Evolutionary conservation across 2,113 vertebrate species (phyloP), one percentile per base, ranked within the genome.

Genomic region (Pholis gunnellus): DNA sequence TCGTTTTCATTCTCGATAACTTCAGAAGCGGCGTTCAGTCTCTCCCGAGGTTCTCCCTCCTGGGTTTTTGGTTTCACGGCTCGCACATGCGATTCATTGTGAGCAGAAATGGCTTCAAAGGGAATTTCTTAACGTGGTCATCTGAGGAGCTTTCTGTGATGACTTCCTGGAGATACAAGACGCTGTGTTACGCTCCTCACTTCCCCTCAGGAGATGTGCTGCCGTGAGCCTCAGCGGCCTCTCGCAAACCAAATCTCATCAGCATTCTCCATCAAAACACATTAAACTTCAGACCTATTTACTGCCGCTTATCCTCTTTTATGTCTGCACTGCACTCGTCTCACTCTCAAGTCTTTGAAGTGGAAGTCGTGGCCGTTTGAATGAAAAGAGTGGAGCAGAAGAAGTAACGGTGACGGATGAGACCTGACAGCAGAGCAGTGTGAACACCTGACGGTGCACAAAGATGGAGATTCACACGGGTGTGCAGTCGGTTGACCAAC

Each of bases 91-190:
- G 34, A 20, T 27, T 89, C 52, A 78, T 64, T 83, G 73, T 66
- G 72, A 85, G 77, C 66, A 65, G 29, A 38, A 78, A 70, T 31
- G 29, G 20, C 85, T 92, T 91, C 86, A 93, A 83, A 94, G 50
- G 67, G 91, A 93, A 92, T 91, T 48, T 79, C 31, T 80, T 42
- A 87, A 57, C 50, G 6, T 48, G 90, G 88, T 78, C 82, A 86
- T 88, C 77, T 29, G 61, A 87, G 82, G 72, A 83, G 46, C 25
- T 20, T 50, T 84, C 63, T 75, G 25, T 69, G 15, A 65, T 14
- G 59, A 72, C 84, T 86, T 67, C 86, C 70, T 50, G 44, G 25
- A 75, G 56, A 79, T 56, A 44, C 48, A 74, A 83, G 64, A 40
- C 3, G 1, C 70, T 46, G 65, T 31, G 2, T 31, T 31, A 31